Percentiles rank a stretch among this genome's conserved stretches.
Evolutionary conservation across 92 coral and sea anemone genomes (phyloP).

Genomic region (Umimayanthus chanpuru): DNA sequence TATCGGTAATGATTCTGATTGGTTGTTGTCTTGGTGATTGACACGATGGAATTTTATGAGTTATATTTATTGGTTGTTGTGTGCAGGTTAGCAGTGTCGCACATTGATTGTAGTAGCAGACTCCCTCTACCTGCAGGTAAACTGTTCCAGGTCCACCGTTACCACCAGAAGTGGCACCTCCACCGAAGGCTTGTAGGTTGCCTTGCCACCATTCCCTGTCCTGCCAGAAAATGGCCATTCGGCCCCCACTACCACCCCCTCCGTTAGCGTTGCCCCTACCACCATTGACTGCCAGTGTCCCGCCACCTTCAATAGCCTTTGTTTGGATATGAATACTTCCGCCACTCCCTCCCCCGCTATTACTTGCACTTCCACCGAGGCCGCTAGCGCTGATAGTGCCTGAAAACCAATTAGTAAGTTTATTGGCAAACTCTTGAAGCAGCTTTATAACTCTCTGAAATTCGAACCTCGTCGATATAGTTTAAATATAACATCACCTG

Average conservation of each 20-base stretch:
- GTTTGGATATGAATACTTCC: slow-evolving; percentile 70
- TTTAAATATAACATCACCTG: too few relatives aligned
- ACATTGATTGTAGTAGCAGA: too few relatives aligned
- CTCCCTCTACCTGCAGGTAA: slow-evolving; percentile 55
- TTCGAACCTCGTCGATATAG: too few relatives aligned
- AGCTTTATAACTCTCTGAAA: too few relatives aligned
- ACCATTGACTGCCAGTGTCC: slow-evolving; percentile 66
- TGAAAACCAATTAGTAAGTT: not conserved
- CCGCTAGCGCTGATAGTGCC: slow-evolving; percentile 57
- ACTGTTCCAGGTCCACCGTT: slow-evolving; percentile 78
- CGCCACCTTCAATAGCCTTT: slow-evolving; percentile 65
- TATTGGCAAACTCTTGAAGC: not conserved
- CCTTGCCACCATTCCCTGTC: slow-evolving; percentile 86
- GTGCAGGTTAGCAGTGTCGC: too few relatives aligned
- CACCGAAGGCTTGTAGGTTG: slow-evolving; percentile 70
- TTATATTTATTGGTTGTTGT: not conserved
- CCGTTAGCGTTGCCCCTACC: slow-evolving; percentile 63
- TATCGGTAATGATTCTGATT: too few relatives aligned
- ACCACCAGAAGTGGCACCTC: slow-evolving; percentile 54
- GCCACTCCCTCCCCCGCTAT: slow-evolving; percentile 79
- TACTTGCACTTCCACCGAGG: slow-evolving; percentile 29
- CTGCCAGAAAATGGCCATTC: slow-evolving; percentile 76
- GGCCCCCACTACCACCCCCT: slow-evolving; percentile 80
- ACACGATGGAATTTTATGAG: too few relatives aligned
- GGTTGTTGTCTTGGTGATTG: too few relatives aligned